Percentiles rank a stretch among this genome's conserved stretches.
These are phyloP conservation scores for Cercopithecus mona DNA, from an alignment of 2,113 vertebrate genomes.

Conservation along the genomic window DNA sequence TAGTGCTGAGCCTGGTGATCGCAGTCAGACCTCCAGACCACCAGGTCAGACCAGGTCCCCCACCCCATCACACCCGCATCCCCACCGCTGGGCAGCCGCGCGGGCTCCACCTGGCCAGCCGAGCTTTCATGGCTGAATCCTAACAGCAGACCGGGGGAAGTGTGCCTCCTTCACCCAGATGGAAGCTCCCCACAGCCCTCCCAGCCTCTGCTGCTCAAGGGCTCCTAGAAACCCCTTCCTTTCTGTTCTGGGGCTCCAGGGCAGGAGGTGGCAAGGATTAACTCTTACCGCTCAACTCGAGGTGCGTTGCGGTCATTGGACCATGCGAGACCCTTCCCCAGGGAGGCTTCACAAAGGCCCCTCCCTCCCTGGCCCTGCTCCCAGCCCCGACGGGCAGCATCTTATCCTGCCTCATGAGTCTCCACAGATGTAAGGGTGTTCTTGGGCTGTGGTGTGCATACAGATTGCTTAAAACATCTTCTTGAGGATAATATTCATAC, in stretches of 20 bases:
- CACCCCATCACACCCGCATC: neutral
- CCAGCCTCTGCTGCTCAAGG: too few species aligned
- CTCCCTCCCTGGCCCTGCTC: neutral
- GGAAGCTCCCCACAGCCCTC: neutral
- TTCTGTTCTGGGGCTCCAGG: neutral
- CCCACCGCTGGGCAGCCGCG: fast-evolving
- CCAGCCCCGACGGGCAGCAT: neutral
- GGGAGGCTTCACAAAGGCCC: neutral
- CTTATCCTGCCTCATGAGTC: neutral
- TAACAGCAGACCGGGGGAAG: neutral
- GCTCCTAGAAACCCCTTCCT: neutral
- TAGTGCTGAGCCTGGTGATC: neutral
- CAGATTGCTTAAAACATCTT: too few species aligned
- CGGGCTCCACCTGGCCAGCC: fast-evolving
- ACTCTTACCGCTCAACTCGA: neutral
- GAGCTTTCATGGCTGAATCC: fast-evolving
- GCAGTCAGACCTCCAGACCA: neutral
- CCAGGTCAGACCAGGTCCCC: neutral
- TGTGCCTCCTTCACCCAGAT: fast-evolving
- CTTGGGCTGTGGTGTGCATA: neutral
- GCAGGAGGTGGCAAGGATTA: neutral
- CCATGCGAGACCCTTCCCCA: neutral
- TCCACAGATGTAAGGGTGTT: neutral
- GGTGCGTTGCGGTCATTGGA: neutral
- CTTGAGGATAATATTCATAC: neutral